A percentile compares a stretch with the other conserved stretches of the same genome.
Conservation (phyloP, 2,797 vertebrate species). For the Prunella strophiata region DNA sequence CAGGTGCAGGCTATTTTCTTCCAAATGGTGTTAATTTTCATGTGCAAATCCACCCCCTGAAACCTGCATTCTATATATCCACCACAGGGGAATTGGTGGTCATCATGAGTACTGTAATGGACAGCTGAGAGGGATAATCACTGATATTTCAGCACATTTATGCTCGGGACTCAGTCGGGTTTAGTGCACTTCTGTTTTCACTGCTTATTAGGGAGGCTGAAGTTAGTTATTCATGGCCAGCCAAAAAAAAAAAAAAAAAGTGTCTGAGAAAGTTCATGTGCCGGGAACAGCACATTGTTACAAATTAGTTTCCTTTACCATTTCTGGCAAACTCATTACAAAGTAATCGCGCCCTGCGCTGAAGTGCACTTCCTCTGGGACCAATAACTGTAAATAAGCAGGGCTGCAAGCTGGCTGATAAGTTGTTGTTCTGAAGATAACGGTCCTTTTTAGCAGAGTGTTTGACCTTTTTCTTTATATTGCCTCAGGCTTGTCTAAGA, state of each 20-base stretch:
- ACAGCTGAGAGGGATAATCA: slow-evolving; percentile 67
- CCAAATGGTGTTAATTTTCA: slow-evolving; percentile 71
- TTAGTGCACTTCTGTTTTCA: slow-evolving; percentile 64
- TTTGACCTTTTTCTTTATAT: slow-evolving; percentile 92
- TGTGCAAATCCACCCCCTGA: slow-evolving; percentile 60
- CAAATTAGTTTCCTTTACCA: slow-evolving; percentile 78
- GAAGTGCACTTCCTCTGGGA: slow-evolving; percentile 88
- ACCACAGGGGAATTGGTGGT: slow-evolving; percentile 53
- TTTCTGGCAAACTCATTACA: slow-evolving; percentile 89
- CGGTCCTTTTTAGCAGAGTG: slow-evolving; percentile 86
- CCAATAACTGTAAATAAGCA: slow-evolving; percentile 95
- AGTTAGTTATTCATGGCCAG: slow-evolving; percentile 64
- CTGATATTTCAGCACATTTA: slow-evolving; percentile 65
- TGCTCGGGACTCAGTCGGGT: background rate
- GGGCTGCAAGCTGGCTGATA: slow-evolving; percentile 87
- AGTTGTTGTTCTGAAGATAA: slow-evolving; percentile 91
- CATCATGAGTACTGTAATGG: slow-evolving; percentile 66
- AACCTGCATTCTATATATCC: slow-evolving; percentile 68
- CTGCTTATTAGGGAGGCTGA: slow-evolving; percentile 67
- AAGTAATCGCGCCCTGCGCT: slow-evolving; percentile 85
- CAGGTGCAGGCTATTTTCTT: slow-evolving; percentile 71
- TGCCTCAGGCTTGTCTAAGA: slow-evolving; percentile 88
- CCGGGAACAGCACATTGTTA: slow-evolving; percentile 75
- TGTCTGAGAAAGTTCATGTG: slow-evolving; percentile 67
- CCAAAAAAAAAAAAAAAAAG: slow-evolving; percentile 51